phyloP scores from a whole-genome alignment of 2,888 invertebrate species.

The Cryptophagus acutangulus region DNA sequence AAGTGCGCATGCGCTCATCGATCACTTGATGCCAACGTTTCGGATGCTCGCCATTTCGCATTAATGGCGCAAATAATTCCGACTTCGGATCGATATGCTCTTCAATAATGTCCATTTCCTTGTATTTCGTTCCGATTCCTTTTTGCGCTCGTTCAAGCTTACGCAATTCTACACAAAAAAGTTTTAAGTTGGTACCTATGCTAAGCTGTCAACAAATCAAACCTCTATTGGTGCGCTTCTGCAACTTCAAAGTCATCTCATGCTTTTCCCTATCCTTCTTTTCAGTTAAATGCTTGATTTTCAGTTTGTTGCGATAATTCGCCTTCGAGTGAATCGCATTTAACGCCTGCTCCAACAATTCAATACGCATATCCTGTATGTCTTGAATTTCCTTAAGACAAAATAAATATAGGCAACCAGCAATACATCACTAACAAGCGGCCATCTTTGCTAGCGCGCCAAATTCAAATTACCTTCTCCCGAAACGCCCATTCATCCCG shows the following conservation, averaged over 20 bases:
- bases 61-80: constrained; percentile 59
- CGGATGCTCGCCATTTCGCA: constrained; percentile 62
- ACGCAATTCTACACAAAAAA: constrained; percentile 44
- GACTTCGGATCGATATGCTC: constrained; percentile 57
- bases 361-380: constrained; percentile 63
- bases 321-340: constrained; percentile 52
- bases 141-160: constrained; percentile 49
- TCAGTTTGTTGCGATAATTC: constrained; percentile 46
- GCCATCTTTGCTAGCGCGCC: constrained; percentile 11
- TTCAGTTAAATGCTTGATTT: constrained; percentile 53
- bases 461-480: constrained; percentile 57
- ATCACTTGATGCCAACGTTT: constrained; percentile 56
- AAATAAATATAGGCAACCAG: no score
- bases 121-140: constrained; percentile 44
- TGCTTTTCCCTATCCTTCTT: constrained; percentile 54
- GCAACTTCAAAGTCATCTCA: constrained; percentile 54
- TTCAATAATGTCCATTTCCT: constrained; percentile 47
- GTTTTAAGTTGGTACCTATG: not conserved
- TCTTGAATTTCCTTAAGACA: constrained; percentile 56
- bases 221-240: constrained; percentile 52
- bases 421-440: no score
- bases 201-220: not conserved
- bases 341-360: constrained; percentile 63
- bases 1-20: constrained; percentile 37
- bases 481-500: constrained; percentile 78